phyloP scores from a whole-genome alignment of 2,888 invertebrate genomes.

The Hesperia comma region DNA sequence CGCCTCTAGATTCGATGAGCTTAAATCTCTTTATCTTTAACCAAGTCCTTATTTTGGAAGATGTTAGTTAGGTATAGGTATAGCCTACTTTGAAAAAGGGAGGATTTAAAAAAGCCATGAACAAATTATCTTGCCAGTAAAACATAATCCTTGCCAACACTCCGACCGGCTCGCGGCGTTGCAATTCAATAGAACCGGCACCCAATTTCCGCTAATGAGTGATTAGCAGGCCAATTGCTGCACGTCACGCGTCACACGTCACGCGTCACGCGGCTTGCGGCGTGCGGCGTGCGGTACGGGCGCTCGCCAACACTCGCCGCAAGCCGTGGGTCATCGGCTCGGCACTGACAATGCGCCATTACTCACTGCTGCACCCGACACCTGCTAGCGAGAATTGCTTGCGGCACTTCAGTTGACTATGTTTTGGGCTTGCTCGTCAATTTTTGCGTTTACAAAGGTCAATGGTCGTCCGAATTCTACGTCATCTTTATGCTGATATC shows the following conservation, averaged over 20 bases:
- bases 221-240: slow-evolving; percentile 25
- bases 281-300: background rate
- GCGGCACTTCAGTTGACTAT: background rate
- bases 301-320: background rate
- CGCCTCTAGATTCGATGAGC: too few species aligned
- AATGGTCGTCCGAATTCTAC: too few species aligned
- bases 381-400: slow-evolving; percentile 20
- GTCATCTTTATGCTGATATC: too few species aligned
- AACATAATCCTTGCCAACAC: background rate
- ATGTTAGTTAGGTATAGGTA: too few species aligned
- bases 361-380: slow-evolving; percentile 34
- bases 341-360: slow-evolving; percentile 32
- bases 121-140: background rate
- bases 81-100: too few species aligned
- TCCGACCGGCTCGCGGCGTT: background rate
- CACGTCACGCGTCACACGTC: slow-evolving; percentile 11
- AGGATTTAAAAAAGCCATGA: too few species aligned
- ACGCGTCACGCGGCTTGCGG: background rate
- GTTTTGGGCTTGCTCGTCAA: background rate
- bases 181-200: slow-evolving; percentile 20
- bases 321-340: slow-evolving; percentile 26
- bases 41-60: too few species aligned
- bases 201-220: slow-evolving; percentile 25
- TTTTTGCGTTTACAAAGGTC: background rate
- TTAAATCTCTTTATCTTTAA: too few species aligned